A percentile compares a stretch with the other conserved stretches of the same genome.
Evolutionary conservation across 2,888 invertebrate species (phyloP).

Genomic region (Eupithecia abbreviata): DNA sequence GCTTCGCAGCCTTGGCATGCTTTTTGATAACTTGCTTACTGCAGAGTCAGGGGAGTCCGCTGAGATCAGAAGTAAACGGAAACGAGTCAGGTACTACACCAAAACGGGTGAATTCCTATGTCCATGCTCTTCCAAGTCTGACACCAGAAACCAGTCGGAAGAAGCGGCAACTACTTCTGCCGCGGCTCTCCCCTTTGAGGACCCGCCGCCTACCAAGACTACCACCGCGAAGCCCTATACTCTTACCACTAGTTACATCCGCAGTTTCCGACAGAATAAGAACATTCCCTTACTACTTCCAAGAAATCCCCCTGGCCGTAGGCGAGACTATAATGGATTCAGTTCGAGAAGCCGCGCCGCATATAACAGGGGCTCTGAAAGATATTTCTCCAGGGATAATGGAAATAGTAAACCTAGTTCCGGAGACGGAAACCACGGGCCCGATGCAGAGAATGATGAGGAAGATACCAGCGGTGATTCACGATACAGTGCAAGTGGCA

Average conservation of each 20-base stretch:
- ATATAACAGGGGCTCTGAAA: constrained; percentile 73
- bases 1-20: constrained; percentile 71
- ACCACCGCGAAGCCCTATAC: constrained; percentile 69
- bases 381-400: constrained; percentile 78
- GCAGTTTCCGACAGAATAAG: constrained; percentile 76
- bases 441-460: constrained; percentile 72
- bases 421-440: constrained; percentile 61
- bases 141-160: constrained; percentile 50
- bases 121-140: constrained; percentile 49
- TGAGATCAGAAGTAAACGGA: constrained; percentile 53
- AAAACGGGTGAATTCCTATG: constrained; percentile 34
- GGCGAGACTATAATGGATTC: constrained; percentile 78
- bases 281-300: constrained; percentile 77
- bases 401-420: constrained; percentile 76
- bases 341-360: constrained; percentile 76
- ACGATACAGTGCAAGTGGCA: constrained; percentile 75
- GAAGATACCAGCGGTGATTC: constrained; percentile 70
- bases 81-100: constrained; percentile 50
- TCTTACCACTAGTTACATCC: constrained; percentile 73
- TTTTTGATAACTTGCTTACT: constrained; percentile 74
- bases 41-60: constrained; percentile 60
- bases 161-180: constrained; percentile 71
- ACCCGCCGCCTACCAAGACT: constrained; percentile 61
- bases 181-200: constrained; percentile 63
- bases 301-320: constrained; percentile 78